Base-by-base conservation (phyloP, 1,140 invertebrate species). In the Drosophila funebris region DNA sequence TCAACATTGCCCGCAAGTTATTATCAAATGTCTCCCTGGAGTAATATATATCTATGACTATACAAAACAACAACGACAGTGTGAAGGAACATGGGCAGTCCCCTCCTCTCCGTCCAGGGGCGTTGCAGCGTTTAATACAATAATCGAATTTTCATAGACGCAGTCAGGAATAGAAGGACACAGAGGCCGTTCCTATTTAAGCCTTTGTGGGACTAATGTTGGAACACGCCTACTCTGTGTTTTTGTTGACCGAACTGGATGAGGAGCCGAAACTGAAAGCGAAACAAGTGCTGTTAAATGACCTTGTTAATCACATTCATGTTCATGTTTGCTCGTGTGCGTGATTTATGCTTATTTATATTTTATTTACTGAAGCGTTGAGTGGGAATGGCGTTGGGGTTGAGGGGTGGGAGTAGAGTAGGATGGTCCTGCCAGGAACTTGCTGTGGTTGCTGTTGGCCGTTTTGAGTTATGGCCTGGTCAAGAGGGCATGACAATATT, bases 281-380 rank as follows among this genome's bases (percentile, higher is more conserved):
- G 81, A 88, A 75, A 81, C 75, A 87, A 88, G 78, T 87, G 82
- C 83, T 50, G 60, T 78, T 78, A 87, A 87, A 87, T 79, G 82
- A 83, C 78, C 82, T 83, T 87, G 82, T 87, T 87, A 87, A 87
- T 87, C 82, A 87, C 88, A 36, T 41, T 39, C 56, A 58, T 68
- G 79, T 78, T 83, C 73, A 68, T 84, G 82, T 75, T 76, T 82
- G 83, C 78, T 66, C 69, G 74, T 87, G 74, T 87, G 83, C 82
- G 67, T 87, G 82, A 87, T 87, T 87, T 87, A 87, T 88, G 82
- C 78, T 87, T 88, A 87, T 87, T 87, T 87, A 87, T 87, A 87
- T 87, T 88, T 87, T 88, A 87, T 87, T 82, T 76, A 88, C 83
- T 78, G 39, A 41, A 50, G 48, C 54, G 63, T 68, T 72, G 80